These are phyloP conservation scores for Arctia plantaginis DNA, from an alignment of 2,888 invertebrate species.

Conservation along the genomic window DNA sequence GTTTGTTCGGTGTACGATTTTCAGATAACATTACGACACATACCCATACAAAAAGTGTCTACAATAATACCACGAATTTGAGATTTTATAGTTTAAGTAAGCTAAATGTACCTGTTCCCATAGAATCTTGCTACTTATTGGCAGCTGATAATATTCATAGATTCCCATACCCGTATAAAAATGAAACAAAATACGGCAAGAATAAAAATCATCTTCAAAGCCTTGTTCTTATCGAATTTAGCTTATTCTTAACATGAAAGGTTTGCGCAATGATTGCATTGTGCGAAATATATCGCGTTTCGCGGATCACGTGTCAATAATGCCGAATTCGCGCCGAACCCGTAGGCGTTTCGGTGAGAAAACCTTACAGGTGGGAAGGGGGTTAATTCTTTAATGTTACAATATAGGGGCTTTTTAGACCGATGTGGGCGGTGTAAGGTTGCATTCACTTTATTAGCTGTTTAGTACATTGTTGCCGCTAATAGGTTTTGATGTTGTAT, in stretches of 20 bases:
- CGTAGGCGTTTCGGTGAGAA: slow-evolving; percentile 59
- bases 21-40: background rate
- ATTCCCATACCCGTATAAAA: slow-evolving; percentile 42
- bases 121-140: slow-evolving; percentile 3
- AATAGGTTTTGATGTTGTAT: slow-evolving; percentile 36
- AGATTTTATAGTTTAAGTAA: background rate
- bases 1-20: background rate
- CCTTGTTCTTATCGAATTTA: slow-evolving; percentile 21
- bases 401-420: slow-evolving; percentile 49
- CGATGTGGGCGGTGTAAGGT: slow-evolving; percentile 42
- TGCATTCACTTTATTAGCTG: slow-evolving; percentile 46
- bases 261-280: slow-evolving; percentile 66
- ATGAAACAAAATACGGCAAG: slow-evolving; percentile 41
- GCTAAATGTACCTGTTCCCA: slow-evolving; percentile 1
- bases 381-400: slow-evolving; percentile 66
- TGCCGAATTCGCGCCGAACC: slow-evolving; percentile 56
- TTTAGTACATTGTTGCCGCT: slow-evolving; percentile 37
- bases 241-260: slow-evolving; percentile 30
- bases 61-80: background rate
- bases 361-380: slow-evolving; percentile 77
- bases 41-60: background rate
- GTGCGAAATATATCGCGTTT: slow-evolving; percentile 72
- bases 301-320: slow-evolving; percentile 71
- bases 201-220: slow-evolving; percentile 29
- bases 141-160: slow-evolving; percentile 29